These are phyloP conservation scores for Hypselothyrea guttata DNA, from an alignment of 2,888 invertebrate genomes.

Conservation along the genomic window DNA sequence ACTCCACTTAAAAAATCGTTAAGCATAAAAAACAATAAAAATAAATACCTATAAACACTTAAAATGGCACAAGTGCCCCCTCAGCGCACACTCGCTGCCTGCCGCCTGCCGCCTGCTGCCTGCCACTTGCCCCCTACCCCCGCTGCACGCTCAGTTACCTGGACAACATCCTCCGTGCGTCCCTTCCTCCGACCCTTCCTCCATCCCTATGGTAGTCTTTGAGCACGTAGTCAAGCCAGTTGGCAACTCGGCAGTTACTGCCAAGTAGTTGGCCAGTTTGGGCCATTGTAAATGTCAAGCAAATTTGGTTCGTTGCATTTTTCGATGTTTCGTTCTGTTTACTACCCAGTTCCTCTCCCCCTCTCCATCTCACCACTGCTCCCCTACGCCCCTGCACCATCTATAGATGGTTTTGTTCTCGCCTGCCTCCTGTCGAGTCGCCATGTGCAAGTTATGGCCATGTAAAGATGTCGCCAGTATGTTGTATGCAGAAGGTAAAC, in stretches of 20 bases:
- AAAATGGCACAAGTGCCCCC: conserved; percentile 65
- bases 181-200: not conserved
- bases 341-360: not conserved
- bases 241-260: conserved; percentile 40
- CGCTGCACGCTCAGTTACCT: not conserved
- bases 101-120: not conserved
- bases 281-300: conserved; percentile 76
- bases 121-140: not conserved
- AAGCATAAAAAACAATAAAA: conserved; percentile 75
- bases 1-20: conserved; percentile 75
- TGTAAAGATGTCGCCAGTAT: conserved; percentile 52
- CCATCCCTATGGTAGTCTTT: not conserved
- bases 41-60: conserved; percentile 77
- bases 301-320: conserved; percentile 66
- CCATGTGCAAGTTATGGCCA: conserved; percentile 48
- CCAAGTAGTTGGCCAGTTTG: conserved; percentile 48
- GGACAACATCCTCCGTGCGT: too few species aligned
- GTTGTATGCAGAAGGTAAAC: conserved; percentile 46
- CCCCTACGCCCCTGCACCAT: not conserved
- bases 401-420: not conserved
- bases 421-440: not conserved
- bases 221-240: conserved; percentile 23
- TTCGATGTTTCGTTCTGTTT: conserved; percentile 26
- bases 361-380: not conserved
- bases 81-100: conserved; percentile 1